Base-by-base conservation (phyloP, 1,140 invertebrate species). In the Lutraria rhynchaena region DNA sequence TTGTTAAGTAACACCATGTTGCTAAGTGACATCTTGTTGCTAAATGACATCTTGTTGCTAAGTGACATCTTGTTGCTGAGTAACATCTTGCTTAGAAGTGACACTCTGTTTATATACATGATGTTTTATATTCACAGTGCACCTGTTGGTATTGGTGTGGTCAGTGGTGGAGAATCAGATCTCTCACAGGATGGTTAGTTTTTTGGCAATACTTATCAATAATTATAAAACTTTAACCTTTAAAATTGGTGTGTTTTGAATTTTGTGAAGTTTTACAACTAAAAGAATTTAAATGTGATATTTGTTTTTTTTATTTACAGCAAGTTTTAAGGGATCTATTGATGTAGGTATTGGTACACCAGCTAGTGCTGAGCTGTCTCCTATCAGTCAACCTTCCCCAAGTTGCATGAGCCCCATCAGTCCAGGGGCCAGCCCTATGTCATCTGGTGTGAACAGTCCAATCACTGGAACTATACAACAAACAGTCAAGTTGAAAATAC, bases 301-400 rank as follows among this genome's bases (percentile, higher is more conserved):
- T n/a, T 22, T 55, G 7, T 5, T 22, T 55, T 55, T 55, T 7
- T 22, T 5, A 5, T 37, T 65, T 65, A 46, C 61, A 65, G 74
- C 88, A 13, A 90, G 90, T 57, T 87, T 85, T 17, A 90, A 89
- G 71, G 70, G 85, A 19, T 89, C 87, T 24, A 81, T 85, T 22
- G 87, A 86, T 29, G 82, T 78, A 1, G 84, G 83, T 27, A 67
- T 76, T 3, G 87, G 85, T 0, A 89, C 87, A 22, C 88, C 89
- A 19, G 86, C 84, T 29, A 91, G 89, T 87, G 88, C 88, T 0
- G 91, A 92, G 55, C 85, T 92, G 27, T 92, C 91, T 0, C 92
- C 92, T 19, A 88, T 92, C 58, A 92, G 91, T 60, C 92, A 92
- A 81, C 91, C 87, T 7, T 91, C 90, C 17, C 92, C 92, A 0